These are phyloP conservation scores for Enteromius argenteus DNA, from an alignment of 2,797 vertebrate genomes.

Conservation along the genomic window DNA sequence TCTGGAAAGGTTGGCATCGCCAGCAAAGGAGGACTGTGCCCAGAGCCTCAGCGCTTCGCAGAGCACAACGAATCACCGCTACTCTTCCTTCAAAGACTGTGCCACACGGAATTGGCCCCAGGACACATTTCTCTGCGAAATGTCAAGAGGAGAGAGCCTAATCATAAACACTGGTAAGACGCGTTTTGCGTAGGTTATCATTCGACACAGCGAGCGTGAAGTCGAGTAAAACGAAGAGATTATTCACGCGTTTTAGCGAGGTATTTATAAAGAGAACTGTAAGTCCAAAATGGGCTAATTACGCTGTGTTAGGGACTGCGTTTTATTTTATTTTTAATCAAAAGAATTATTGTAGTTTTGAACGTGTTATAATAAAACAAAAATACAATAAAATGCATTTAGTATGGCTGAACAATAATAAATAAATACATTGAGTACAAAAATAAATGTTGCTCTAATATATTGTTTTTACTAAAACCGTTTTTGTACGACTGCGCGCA, in stretches of 20 bases:
- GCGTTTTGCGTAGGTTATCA: constrained; percentile 43
- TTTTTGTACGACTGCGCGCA: not conserved
- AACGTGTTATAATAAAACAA: not conserved
- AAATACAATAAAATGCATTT: not conserved
- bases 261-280: constrained; percentile 14
- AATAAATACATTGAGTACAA: not conserved
- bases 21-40: constrained; percentile 17
- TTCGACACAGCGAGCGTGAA: constrained; percentile 34
- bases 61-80: constrained; percentile 39
- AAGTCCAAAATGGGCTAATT: not conserved
- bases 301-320: not conserved
- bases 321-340: not conserved
- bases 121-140: constrained; percentile 46
- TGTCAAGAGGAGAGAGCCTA: constrained; percentile 45
- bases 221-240: constrained; percentile 29
- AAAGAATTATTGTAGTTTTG: not conserved
- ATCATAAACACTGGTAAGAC: constrained; percentile 50
- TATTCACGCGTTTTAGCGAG: constrained; percentile 28
- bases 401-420: not conserved
- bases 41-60: constrained; percentile 23
- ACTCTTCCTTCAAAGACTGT: constrained; percentile 18
- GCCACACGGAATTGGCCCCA: constrained; percentile 37
- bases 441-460: not conserved
- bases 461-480: not conserved
- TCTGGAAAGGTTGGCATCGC: constrained; percentile 32